phyloP scores from a whole-genome alignment of 2,797 vertebrate genomes.

The Cryptoblepharus egeriae region DNA sequence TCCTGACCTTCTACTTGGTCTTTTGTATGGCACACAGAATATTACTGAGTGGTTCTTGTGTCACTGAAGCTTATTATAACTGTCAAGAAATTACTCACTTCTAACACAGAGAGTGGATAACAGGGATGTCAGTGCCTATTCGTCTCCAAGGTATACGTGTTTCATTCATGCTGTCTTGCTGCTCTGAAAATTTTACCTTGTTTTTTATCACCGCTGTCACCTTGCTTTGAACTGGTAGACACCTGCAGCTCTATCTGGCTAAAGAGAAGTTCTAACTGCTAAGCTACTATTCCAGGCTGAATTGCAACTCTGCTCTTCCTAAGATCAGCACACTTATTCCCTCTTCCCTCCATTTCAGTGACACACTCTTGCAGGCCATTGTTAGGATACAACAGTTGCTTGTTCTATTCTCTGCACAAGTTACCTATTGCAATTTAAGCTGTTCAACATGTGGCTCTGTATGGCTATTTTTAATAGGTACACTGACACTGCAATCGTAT shows the following conservation, averaged over 20 bases:
- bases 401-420: constrained; percentile 35
- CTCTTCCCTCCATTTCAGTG: constrained; percentile 15
- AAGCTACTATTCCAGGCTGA: constrained; percentile 27
- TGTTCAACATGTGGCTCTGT: constrained; percentile 64
- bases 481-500: too few species aligned
- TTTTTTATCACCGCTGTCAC: constrained; percentile 30
- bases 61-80: constrained; percentile 22
- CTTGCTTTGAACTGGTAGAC: constrained; percentile 28
- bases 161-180: constrained; percentile 16
- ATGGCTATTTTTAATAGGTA: constrained; percentile 31
- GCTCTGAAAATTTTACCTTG: neutral
- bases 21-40: neutral
- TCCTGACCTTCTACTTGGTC: neutral
- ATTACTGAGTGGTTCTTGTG: neutral
- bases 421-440: constrained; percentile 62
- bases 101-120: constrained; percentile 29
- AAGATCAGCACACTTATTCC: constrained; percentile 22
- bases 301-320: constrained; percentile 33
- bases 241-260: constrained; percentile 3
- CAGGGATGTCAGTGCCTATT: constrained; percentile 36
- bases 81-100: constrained; percentile 36
- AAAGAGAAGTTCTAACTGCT: constrained; percentile 38
- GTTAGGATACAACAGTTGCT: constrained; percentile 24
- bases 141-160: neutral
- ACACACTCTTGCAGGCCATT: constrained; percentile 44